Conservation (phyloP, 2,113 vertebrate genomes). For the Fukomys damarensis region DNA sequence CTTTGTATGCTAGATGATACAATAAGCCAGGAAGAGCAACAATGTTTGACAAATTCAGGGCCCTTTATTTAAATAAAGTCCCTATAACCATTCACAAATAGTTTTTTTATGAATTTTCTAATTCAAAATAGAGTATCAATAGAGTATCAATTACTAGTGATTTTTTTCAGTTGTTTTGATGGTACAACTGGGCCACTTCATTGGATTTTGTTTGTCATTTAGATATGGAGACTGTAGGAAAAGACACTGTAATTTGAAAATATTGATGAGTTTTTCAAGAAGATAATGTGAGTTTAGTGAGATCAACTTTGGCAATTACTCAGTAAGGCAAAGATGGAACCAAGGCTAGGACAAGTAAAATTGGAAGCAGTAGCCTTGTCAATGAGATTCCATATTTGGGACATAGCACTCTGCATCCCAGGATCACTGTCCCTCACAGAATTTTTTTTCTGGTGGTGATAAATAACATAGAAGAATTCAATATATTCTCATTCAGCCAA, state of each 20-base stretch:
- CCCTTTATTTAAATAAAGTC: neutral
- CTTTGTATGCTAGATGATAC: neutral
- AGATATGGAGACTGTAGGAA: neutral
- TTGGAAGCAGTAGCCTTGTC: neutral
- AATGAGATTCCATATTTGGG: neutral
- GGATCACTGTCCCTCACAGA: neutral
- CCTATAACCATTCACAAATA: neutral
- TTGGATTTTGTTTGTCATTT: neutral
- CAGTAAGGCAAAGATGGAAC: neutral
- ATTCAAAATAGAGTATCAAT: neutral
- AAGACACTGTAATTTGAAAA: neutral
- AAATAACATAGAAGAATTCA: neutral
- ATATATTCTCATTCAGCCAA: neutral
- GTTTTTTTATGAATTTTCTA: neutral
- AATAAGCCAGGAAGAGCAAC: neutral
- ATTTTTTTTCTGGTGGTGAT: neutral
- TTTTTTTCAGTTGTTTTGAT: conserved; percentile 20
- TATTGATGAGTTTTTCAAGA: neutral
- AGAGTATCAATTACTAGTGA: neutral
- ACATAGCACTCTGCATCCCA: neutral
- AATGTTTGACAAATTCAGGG: neutral
- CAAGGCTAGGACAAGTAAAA: neutral
- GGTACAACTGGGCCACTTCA: neutral
- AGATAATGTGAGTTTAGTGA: neutral
- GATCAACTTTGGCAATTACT: neutral